Base-by-base conservation (phyloP, 2,888 invertebrate species). In the Oxycera nigricornis region DNA sequence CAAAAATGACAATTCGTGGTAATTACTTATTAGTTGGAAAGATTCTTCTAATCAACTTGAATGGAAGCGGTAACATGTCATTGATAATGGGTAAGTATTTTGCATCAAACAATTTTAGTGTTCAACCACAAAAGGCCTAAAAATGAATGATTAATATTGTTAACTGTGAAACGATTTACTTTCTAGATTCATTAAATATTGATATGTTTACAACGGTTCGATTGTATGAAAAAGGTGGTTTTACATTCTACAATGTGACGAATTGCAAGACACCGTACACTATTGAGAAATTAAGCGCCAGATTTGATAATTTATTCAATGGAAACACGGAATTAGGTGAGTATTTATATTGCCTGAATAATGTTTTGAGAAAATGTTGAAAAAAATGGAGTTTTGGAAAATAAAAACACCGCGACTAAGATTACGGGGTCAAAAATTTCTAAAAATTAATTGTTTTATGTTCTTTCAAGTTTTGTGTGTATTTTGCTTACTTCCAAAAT, bases 231-330 rank as follows among this genome's bases (percentile, higher is more conserved):
- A 90, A 88, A 81, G 89, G 90, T 74, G 89, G 87, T 17, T 89
- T 88, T 73, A 87, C 89, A 57, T 92, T 92, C 82, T 92, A 91
- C 84, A 91, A 91, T 81, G 89, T 92, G 0, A 91, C 90, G 72
- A 87, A 84, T 74, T 89, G 89, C 1, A 89, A 89, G 79, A 91
- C 92, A 0, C 90, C 91, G 82, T 92, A 91, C 80, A 87, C 87
- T 62, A 88, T 92, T 77, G 91, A 90, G 61, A 91, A 91, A 11
- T 83, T 92, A 11, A 89, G 88, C 82, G 86, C 91, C 50, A 86
- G 90, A 77, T 90, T 92, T 87, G 89, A 90, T 55, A 92, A 92
- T 83, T 84, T 92, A 31, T 92, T 92, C 79, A 91, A 92, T 80
- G 92, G 92, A 73, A 90, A 91, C 75, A 90, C 90, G 81, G 88